Base-by-base conservation (phyloP, 1,140 invertebrate genomes). In the Aphaenogaster ashmeadi region DNA sequence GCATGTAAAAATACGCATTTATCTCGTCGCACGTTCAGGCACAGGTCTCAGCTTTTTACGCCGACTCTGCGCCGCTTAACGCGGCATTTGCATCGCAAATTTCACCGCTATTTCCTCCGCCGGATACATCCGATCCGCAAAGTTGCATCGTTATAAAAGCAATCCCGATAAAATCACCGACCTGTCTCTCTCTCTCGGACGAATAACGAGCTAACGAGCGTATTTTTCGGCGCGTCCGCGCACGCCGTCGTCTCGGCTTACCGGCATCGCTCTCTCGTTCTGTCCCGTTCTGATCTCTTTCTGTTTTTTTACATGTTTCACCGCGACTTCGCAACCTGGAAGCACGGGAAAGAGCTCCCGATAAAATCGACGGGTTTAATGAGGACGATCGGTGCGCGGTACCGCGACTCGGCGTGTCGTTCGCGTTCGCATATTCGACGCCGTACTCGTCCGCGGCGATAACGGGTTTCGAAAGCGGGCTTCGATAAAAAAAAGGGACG, bases 291-390 rank as follows among this genome's bases (percentile, higher is more conserved):
- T 7, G 36, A 77, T 64, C 13, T 15, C 33, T 27, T 78, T 44
- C 8, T n/a, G 66, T 78, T 21, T n/a, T 62, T 41, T 60, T 33
- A 13, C 41, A 27, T 27, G 27, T 75, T 80, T 52, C 66, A 33
- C 41, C 60, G 15, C 52, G 62, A 66, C 15, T 56, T 72, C 33
- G n/a, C 60, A 36, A 50, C 33, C 38, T 27, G 38, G 52, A 58
- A 69, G 33, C 47, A n/a, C 38, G 41, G 27, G 8, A 56, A 72
- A 78, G 58, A 54, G 60, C 27, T 80, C 54, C 64, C 83, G 38
- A 88, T 90, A 87, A 80, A 84, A 84, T 62, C 77, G 67, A 36
- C 83, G 71, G 74, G 78, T 91, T 91, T 91, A 90, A 91, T 78
- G 64, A 87, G 58, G 83, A 27, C 66, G 77, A 71, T 69, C 50